A percentile compares a stretch with the other conserved stretches of the same genome.
Evolutionary conservation across 2,113 vertebrate genomes (phyloP).

Genomic region (Rhynchomys soricoides): DNA sequence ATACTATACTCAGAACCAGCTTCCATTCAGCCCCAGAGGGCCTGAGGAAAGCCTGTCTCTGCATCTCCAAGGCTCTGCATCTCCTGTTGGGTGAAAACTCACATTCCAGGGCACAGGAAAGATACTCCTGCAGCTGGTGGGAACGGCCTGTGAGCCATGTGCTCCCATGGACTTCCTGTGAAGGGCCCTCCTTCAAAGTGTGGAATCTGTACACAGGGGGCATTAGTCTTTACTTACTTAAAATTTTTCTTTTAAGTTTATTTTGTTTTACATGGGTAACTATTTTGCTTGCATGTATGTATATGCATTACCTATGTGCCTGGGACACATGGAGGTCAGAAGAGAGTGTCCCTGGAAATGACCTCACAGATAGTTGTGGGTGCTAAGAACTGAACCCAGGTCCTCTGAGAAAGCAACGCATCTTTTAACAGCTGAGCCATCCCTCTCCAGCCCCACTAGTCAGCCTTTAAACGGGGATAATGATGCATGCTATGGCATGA

Average conservation of each 20-base stretch:
- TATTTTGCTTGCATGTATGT: background rate
- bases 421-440: background rate
- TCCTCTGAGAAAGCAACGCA: background rate
- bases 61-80: background rate
- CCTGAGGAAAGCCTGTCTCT: background rate
- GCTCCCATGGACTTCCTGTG: background rate
- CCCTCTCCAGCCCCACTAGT: background rate
- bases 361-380: background rate
- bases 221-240: background rate
- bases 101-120: background rate
- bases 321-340: background rate
- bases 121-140: background rate
- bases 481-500: background rate
- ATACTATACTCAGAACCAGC: rapidly evolving
- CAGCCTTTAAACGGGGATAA: background rate
- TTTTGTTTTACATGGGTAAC: background rate
- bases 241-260: background rate
- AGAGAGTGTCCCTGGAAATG: background rate
- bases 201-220: too few species aligned
- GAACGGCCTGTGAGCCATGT: background rate
- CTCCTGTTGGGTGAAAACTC: background rate
- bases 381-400: background rate
- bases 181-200: background rate
- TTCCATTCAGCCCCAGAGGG: background rate
- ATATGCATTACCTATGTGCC: background rate